These are phyloP conservation scores for Oryzias sinensis DNA, from an alignment of 2,797 vertebrate species.

Conservation along the genomic window DNA sequence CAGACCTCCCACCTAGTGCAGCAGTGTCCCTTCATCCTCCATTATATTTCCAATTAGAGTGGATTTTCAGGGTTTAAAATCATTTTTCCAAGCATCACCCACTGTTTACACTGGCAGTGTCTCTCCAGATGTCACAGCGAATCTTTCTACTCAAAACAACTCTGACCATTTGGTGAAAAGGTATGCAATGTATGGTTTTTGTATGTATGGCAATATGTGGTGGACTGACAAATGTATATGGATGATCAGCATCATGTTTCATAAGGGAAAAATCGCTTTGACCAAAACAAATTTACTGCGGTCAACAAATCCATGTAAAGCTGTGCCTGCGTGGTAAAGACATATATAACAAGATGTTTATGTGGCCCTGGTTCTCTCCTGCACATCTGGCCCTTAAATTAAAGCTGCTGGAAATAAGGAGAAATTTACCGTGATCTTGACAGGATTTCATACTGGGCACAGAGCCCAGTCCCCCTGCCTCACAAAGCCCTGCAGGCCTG, in stretches of 20 bases:
- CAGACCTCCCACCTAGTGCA: conserved; percentile 56
- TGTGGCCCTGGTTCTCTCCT: conserved; percentile 68
- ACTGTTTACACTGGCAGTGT: conserved; percentile 52
- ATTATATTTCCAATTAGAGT: conserved; percentile 71
- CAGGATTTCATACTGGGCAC: conserved; percentile 77
- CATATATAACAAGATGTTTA: conserved; percentile 72
- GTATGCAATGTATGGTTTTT: neutral
- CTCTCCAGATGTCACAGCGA: conserved; percentile 35
- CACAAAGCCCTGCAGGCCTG: conserved; percentile 72
- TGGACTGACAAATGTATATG: neutral
- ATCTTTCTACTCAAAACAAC: conserved; percentile 31
- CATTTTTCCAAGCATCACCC: conserved; percentile 31
- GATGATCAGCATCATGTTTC: no score
- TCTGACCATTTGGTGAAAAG: conserved; percentile 36
- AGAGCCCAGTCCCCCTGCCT: conserved; percentile 73
- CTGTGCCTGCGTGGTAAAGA: conserved; percentile 52
- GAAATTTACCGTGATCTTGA: conserved; percentile 81
- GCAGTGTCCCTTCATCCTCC: conserved; percentile 65
- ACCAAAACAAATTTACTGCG: conserved; percentile 10
- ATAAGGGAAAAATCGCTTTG: neutral
- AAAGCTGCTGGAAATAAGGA: conserved; percentile 75
- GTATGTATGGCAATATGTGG: neutral
- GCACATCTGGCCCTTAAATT: conserved; percentile 82
- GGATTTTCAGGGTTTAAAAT: conserved; percentile 63
- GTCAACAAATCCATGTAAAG: conserved; percentile 29